Evolutionary conservation across 1,140 invertebrate species (phyloP).

Genomic region (Drosophila carrolli): DNA sequence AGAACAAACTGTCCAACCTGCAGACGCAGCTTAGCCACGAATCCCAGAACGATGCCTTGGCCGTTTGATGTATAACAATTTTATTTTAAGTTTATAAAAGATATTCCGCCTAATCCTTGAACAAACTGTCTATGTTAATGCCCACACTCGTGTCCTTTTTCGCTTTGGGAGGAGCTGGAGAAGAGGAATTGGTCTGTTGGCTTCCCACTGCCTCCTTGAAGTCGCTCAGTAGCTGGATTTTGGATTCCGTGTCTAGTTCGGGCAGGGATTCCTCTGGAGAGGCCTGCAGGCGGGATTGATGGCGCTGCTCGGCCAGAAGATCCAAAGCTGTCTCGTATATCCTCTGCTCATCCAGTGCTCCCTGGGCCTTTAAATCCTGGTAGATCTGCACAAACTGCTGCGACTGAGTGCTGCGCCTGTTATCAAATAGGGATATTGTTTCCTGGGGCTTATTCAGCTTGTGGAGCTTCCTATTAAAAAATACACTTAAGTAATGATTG

Average conservation of each 20-base stretch:
- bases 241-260: conserved; percentile 16
- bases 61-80: conserved; percentile 86
- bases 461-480: conserved; percentile 87
- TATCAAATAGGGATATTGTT: conserved; percentile 85
- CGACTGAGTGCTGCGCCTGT: conserved; percentile 85
- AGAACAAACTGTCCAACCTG: conserved; percentile 98
- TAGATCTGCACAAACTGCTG: conserved; percentile 87
- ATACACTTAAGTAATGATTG: background rate
- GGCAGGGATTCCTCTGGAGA: conserved; percentile 21
- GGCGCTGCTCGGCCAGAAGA: conserved; percentile 78
- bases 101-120: conserved; percentile 61
- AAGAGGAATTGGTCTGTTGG: conserved; percentile 14
- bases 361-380: conserved; percentile 85
- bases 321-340: conserved; percentile 85
- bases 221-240: conserved; percentile 51
- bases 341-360: conserved; percentile 85
- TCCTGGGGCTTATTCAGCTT: conserved; percentile 86
- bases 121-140: conserved; percentile 71
- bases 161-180: conserved; percentile 14
- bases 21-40: conserved; percentile 96
- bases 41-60: conserved; percentile 92
- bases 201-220: conserved; percentile 54
- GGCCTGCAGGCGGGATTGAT: conserved; percentile 30
- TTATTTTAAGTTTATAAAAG: conserved; percentile 56
- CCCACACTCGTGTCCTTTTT: conserved; percentile 51